These are phyloP conservation scores for Labrus mixtus DNA, from an alignment of 2,113 vertebrate species.

Conservation along the genomic window DNA sequence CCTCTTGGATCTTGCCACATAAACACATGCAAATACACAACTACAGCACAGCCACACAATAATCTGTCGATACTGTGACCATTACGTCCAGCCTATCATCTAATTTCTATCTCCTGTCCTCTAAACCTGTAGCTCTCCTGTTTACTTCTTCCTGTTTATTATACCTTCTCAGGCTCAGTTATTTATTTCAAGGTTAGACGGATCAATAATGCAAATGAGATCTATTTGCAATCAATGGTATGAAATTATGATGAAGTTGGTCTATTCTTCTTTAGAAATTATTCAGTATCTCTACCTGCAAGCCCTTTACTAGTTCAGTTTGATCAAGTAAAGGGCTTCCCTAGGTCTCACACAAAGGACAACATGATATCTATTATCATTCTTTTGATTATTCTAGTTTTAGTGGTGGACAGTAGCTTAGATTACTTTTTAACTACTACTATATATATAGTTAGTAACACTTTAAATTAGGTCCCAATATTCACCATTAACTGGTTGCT, in stretches of 20 bases:
- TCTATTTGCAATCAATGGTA: no score
- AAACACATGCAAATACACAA: slow-evolving; percentile 15
- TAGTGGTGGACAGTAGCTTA: no score
- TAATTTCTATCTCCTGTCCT: slow-evolving; percentile 31
- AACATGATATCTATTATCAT: no score
- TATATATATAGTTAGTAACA: no score
- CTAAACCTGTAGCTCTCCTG: neutral
- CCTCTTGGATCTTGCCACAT: neutral
- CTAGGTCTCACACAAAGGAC: no score
- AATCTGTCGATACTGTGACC: neutral
- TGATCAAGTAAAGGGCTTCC: neutral
- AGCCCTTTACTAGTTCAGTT: slow-evolving; percentile 2
- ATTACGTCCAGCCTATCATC: slow-evolving; percentile 1
- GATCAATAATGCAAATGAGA: slow-evolving; percentile 13
- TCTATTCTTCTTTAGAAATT: slow-evolving; percentile 8
- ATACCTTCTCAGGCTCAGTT: neutral
- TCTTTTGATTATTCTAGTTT: no score
- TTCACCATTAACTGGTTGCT: no score
- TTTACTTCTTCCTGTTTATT: neutral
- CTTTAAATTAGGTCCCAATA: no score
- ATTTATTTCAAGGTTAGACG: slow-evolving; percentile 21
- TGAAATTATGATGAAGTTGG: no score
- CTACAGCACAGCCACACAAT: neutral
- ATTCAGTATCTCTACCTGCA: slow-evolving; percentile 4
- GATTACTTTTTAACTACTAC: no score